Conservation (phyloP, 2,113 vertebrate species). For the Melospiza melodia region DNA sequence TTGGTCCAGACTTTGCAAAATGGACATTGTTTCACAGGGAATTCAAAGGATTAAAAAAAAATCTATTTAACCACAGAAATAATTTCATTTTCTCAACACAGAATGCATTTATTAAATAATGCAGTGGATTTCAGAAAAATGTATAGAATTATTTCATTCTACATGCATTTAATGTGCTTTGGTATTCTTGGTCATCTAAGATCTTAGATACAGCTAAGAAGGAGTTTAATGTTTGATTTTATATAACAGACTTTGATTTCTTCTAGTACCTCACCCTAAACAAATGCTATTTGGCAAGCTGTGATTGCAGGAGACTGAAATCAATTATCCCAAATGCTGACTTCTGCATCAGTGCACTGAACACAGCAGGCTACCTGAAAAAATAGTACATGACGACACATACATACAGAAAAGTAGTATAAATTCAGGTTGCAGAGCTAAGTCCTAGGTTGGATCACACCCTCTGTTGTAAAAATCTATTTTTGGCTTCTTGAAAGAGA, state of each 20-base stretch:
- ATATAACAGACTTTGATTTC: not conserved
- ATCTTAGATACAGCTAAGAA: not conserved
- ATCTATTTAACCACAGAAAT: not conserved
- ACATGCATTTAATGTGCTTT: rapidly evolving
- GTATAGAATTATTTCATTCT: not conserved
- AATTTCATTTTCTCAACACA: not conserved
- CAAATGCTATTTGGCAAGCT: not conserved
- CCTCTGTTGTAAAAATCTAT: not conserved
- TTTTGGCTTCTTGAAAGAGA: not conserved
- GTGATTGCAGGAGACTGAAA: not conserved
- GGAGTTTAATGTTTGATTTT: not conserved
- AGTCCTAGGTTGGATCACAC: not conserved
- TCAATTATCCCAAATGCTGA: not conserved
- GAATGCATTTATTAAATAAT: not conserved
- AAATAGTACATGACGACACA: not conserved
- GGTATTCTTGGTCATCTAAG: not conserved
- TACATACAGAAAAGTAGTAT: not conserved
- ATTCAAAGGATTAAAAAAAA: not conserved
- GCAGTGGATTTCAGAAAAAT: not conserved
- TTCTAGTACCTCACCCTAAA: not conserved
- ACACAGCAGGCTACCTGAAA: not conserved
- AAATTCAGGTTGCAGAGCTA: not conserved
- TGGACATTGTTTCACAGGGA: not conserved
- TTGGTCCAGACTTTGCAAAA: not conserved
- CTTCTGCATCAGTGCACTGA: not conserved